Evolutionary conservation across 2,888 invertebrate species (phyloP).

Genomic region (Lasioglossum zephyrum): DNA sequence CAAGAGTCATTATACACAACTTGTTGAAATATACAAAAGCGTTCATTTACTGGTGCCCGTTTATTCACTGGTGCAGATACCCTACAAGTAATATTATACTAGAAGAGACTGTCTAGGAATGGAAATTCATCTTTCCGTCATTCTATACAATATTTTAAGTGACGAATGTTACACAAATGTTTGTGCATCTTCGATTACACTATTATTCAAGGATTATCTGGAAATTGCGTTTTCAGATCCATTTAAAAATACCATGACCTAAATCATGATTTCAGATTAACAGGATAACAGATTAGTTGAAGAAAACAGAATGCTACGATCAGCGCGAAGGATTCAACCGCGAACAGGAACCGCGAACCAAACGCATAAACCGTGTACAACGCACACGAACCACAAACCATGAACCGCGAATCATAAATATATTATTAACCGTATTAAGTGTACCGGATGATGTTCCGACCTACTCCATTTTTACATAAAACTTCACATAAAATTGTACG

Average conservation of each 20-base stretch:
- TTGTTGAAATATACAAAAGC: no score
- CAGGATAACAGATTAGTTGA: not conserved
- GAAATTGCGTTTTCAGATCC: not conserved
- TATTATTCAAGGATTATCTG: no score
- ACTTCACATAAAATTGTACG: no score
- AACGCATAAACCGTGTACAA: not conserved
- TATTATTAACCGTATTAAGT: not conserved
- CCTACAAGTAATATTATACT: no score
- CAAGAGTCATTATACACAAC: no score
- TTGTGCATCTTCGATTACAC: not conserved
- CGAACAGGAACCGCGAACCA: not conserved
- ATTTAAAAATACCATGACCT: not conserved
- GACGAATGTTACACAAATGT: not conserved
- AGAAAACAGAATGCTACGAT: not conserved
- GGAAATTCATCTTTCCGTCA: no score
- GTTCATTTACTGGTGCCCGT: no score
- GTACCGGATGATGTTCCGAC: not conserved
- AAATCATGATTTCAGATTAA: not conserved
- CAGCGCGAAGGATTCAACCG: not conserved
- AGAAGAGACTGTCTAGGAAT: no score
- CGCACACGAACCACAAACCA: not conserved
- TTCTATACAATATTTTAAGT: no score
- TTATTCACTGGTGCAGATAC: no score
- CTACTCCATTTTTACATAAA: no score
- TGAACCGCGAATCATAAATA: not conserved